Base-by-base conservation (phyloP, 2,888 invertebrate genomes). In the Zygothrica quintamaculata region DNA sequence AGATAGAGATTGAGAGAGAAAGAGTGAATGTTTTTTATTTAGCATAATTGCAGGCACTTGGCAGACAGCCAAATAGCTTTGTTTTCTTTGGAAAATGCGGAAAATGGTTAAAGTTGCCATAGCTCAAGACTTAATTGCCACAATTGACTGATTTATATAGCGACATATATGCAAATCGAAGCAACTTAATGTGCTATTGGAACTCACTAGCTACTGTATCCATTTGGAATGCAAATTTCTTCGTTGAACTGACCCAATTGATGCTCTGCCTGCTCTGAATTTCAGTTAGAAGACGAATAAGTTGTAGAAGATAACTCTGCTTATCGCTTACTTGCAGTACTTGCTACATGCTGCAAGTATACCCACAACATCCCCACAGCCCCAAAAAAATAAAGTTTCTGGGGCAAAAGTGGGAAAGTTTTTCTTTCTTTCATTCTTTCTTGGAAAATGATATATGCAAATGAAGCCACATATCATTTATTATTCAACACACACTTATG, bases 51-150 rank as follows among this genome's bases (percentile, higher is more conserved):
- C 56, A 53, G 56, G 25, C 46, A 61, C 65, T 81, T 78, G 78
- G 78, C 78, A 51, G 18, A n/a, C 31, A 53, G 46, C 86, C 78
- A 78, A 78, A 85, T 78, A 48, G 65, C 66, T 61, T 65, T 78
- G 79, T 82, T 78, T 80, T 66, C 26, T 29, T 39, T 43, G n/a
- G n/a, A n/a, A n/a, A n/a, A n/a, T n/a, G n/a, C n/a, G n/a, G n/a
- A n/a, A n/a, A n/a, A 1, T 33, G 53, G 34, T 46, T 13, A 43
- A 36, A 26, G 53, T 36, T 50, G 18, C 51, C 5, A 22, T 22
- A 22, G 18, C 18, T 22, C 18, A 22, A 5, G 2, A 25, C 58
- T 58, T 71, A 71, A 71, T 71, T 74, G 75, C 62, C 70, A 34
- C 9, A 48, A 43, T 31, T 51, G 1, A 16, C 52, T 51, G 70